Evolutionary conservation across 2,888 invertebrate genomes (phyloP), one percentile per base, ranked within the genome.

Genomic region (Drosophila testacea): DNA sequence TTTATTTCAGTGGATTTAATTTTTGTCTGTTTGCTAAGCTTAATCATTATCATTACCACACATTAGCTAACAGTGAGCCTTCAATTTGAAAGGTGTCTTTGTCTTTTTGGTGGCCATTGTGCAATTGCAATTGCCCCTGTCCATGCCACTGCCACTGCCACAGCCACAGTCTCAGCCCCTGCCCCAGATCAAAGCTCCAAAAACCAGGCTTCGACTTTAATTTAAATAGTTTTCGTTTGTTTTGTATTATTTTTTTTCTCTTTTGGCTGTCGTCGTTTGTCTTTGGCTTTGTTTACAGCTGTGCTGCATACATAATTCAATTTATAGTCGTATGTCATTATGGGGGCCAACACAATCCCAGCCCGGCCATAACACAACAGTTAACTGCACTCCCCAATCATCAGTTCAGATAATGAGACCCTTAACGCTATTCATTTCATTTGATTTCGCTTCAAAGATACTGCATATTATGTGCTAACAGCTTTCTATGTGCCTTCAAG

Each of bases 31-130:
- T 83, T 73, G 69, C 67, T 66, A 69, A 75, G 65, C 65, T 81
- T 71, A 89, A 86, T 83, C 84, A 83, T 89, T 78, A 88, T 84
- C 79, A 88, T 83, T 83, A 81, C 89, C 89, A 78, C 84, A 89
- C 77, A 79, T 77, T 68, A 67, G 59, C 63, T 34, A 62, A 60
- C 50, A 27, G 42, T 28, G 59, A 69, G 65, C 68, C 72, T 72
- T 83, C 83, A 83, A 89, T 87, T 89, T 70, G 87, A 83, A 89
- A 83, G 89, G 89, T 81, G 89, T 70, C 73, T 88, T 68, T 79
- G 56, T 55, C 55, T 41, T 51, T 54, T 46, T 47, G 22, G 13
- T 57, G 28, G n/a, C n/a, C 51, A 54, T 76, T 78, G 69, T 61
- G 75, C 79, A 76, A 79, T 41, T 74, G 79, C 68, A 75, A 68